Evolutionary conservation across 2,888 invertebrate species (phyloP).

Genomic region (Mythimna vitellina): DNA sequence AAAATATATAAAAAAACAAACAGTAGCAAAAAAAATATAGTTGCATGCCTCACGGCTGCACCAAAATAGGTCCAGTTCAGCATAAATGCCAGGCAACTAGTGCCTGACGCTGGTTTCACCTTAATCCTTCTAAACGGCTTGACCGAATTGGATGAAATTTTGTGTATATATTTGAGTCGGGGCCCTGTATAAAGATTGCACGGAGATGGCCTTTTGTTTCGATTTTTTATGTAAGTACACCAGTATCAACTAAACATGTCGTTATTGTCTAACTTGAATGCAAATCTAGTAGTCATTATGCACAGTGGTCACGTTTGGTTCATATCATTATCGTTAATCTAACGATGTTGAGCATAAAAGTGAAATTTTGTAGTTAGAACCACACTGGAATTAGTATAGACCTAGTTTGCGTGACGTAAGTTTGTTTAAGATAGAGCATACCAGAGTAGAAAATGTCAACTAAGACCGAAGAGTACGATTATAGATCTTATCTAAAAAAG

Average conservation of each 20-base stretch:
- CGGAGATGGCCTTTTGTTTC: neutral
- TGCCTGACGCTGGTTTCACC: too few relatives aligned
- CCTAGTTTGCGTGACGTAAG: conserved; percentile 3
- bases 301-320: conserved; percentile 48
- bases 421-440: conserved; percentile 1
- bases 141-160: too few relatives aligned
- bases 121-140: too few relatives aligned
- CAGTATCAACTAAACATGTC: conserved; percentile 6
- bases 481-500: too few relatives aligned
- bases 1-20: too few relatives aligned
- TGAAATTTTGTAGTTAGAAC: conserved; percentile 24
- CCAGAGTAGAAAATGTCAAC: neutral
- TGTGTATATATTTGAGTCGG: too few relatives aligned
- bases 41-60: too few relatives aligned
- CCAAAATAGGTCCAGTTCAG: too few relatives aligned
- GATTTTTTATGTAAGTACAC: neutral
- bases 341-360: conserved; percentile 31
- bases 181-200: too few relatives aligned
- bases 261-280: conserved; percentile 35
- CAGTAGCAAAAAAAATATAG: too few relatives aligned
- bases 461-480: too few relatives aligned
- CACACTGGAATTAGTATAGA: neutral
- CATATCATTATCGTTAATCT: conserved; percentile 37
- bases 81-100: too few relatives aligned
- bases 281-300: conserved; percentile 43